A percentile compares a stretch with the other conserved stretches of the same genome.
Evolutionary conservation across 37 sponge, comb jelly and placozoan species (phyloP).

Genomic region (Aplysina aerophoba): DNA sequence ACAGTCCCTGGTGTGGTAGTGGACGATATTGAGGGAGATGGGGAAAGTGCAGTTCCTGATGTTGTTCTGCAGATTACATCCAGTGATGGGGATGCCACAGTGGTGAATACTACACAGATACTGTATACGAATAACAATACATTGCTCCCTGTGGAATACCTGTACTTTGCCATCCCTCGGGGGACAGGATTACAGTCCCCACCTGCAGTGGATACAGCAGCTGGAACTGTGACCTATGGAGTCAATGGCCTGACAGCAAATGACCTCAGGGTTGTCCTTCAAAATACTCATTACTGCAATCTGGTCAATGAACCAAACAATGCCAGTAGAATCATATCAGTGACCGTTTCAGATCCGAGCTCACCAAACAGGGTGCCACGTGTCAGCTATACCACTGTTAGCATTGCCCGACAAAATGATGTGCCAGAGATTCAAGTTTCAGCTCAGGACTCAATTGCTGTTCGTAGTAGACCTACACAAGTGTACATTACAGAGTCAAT

Average conservation of each 20-base stretch:
- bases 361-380: neutral
- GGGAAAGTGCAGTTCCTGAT: neutral
- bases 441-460: slow-evolving; percentile 37
- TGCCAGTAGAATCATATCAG: slow-evolving; percentile 34
- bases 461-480: slow-evolving; percentile 48
- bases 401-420: slow-evolving; percentile 63
- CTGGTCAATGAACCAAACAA: slow-evolving; percentile 66
- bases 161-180: too few relatives aligned
- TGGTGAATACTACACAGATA: neutral
- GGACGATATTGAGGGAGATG: slow-evolving; percentile 33
- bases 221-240: neutral
- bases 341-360: slow-evolving; percentile 33
- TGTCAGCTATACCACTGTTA: neutral
- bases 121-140: neutral
- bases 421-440: slow-evolving; percentile 43
- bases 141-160: neutral
- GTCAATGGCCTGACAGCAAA: neutral
- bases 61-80: too few relatives aligned
- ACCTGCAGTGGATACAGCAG: too few relatives aligned
- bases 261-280: slow-evolving; percentile 20
- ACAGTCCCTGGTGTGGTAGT: slow-evolving; percentile 31
- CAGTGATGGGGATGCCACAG: neutral
- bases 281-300: slow-evolving; percentile 55
- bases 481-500: slow-evolving; percentile 56
- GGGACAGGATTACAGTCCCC: too few relatives aligned